Conservation (phyloP, 2,797 vertebrate species). For the Monodelphis domestica region DNA sequence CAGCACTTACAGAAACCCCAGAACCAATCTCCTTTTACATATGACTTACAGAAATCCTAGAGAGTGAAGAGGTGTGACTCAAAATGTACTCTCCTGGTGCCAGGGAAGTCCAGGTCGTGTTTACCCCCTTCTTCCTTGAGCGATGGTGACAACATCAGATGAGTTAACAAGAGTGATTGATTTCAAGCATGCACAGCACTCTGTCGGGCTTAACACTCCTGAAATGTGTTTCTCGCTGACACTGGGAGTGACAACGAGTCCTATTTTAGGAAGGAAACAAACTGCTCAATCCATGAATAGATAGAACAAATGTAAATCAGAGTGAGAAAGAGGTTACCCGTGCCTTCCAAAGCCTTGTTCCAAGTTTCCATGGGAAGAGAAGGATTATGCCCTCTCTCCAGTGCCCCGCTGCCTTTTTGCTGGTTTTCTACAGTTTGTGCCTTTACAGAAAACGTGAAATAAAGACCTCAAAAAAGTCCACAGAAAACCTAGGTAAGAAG, state of each 20-base stretch:
- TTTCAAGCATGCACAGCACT: not conserved
- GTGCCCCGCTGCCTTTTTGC: not conserved
- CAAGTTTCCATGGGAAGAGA: not conserved
- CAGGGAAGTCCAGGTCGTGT: not conserved
- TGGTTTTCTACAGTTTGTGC: not conserved
- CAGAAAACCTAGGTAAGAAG: not conserved
- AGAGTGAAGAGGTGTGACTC: not conserved
- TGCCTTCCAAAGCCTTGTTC: not conserved
- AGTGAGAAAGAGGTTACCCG: not conserved
- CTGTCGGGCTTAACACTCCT: not conserved
- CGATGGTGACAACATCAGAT: not conserved
- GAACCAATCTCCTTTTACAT: not conserved
- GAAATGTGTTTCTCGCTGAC: not conserved
- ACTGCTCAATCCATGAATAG: slow-evolving; percentile 7
- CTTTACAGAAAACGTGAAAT: not conserved
- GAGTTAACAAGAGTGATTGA: not conserved
- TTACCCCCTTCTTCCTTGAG: not conserved
- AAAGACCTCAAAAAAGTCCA: not conserved
- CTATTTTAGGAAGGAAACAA: slow-evolving; percentile 19
- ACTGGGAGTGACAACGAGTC: not conserved
- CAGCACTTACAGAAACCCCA: not conserved
- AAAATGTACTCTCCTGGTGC: not conserved
- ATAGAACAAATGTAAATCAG: not conserved
- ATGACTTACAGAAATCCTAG: not conserved
- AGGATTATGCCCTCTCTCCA: not conserved